Conservation (phyloP, 2,797 vertebrate species). For the Benthosema pterotum region DNA sequence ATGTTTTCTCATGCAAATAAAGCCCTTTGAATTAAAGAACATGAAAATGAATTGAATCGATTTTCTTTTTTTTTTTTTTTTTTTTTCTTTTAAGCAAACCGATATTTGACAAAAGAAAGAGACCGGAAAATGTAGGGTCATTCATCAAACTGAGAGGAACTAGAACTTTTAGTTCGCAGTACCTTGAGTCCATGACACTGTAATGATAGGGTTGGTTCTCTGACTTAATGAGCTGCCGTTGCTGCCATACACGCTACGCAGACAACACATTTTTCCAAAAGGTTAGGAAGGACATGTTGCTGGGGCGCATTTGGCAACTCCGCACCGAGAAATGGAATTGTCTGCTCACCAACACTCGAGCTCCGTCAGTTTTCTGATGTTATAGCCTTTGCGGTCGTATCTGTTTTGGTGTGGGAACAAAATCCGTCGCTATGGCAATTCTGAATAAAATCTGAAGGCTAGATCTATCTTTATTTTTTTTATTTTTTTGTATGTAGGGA, state of each 20-base stretch:
- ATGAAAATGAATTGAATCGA: too few species aligned
- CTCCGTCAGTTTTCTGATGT: constrained; percentile 54
- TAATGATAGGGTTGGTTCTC: constrained; percentile 56
- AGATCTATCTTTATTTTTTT: constrained; percentile 58
- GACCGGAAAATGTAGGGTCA: constrained; percentile 17
- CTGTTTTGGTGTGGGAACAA: constrained; percentile 68
- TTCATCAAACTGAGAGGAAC: constrained; percentile 31
- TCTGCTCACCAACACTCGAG: constrained; percentile 55
- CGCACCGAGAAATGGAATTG: constrained; percentile 64
- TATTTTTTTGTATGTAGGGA: constrained; percentile 44
- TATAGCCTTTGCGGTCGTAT: constrained; percentile 58
- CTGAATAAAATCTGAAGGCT: constrained; percentile 63
- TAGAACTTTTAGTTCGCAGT: constrained; percentile 34
- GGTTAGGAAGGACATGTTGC: constrained; percentile 35
- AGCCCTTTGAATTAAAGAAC: too few species aligned
- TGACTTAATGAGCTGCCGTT: constrained; percentile 44
- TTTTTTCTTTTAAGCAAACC: constrained; percentile 1
- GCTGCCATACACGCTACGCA: constrained; percentile 48
- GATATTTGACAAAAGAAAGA: constrained; percentile 30
- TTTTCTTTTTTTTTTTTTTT: not conserved
- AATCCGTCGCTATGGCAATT: constrained; percentile 70
- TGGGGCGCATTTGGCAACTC: constrained; percentile 45
- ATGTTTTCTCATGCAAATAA: too few species aligned
- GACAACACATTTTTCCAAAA: constrained; percentile 74
- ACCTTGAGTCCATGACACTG: constrained; percentile 49